phyloP scores from a whole-genome alignment of 2,797 vertebrate species.

The Mus minutoides region DNA sequence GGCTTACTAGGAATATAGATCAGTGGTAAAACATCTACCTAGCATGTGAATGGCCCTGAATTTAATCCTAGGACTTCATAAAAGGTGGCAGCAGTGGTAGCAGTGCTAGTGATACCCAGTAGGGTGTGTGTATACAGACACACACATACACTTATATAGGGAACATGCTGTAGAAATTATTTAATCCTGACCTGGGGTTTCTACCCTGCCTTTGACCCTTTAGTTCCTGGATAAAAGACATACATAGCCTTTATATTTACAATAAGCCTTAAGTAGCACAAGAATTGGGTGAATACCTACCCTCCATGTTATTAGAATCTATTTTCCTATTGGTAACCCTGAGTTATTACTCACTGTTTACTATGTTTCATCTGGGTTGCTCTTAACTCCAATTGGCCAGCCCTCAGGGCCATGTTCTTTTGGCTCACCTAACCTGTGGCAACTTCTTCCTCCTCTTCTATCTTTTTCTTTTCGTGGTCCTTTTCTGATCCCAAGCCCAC shows the following conservation, averaged over 20 bases:
- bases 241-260: not conserved
- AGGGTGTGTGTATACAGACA: not conserved
- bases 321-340: not conserved
- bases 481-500: not conserved
- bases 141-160: not conserved
- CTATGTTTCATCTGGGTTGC: not conserved
- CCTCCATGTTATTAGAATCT: not conserved
- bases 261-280: not conserved
- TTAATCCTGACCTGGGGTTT: too few relatives aligned
- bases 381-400: not conserved
- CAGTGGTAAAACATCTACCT: not conserved
- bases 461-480: not conserved
- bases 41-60: not conserved
- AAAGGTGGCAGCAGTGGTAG: not conserved
- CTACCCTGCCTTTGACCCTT: not conserved
- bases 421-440: not conserved
- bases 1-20: not conserved
- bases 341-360: not conserved
- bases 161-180: not conserved
- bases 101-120: not conserved
- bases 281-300: not conserved
- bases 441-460: not conserved
- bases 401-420: not conserved
- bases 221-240: not conserved
- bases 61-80: not conserved